Conservation (phyloP, 2,797 vertebrate genomes). For the Labeo calbasu region DNA sequence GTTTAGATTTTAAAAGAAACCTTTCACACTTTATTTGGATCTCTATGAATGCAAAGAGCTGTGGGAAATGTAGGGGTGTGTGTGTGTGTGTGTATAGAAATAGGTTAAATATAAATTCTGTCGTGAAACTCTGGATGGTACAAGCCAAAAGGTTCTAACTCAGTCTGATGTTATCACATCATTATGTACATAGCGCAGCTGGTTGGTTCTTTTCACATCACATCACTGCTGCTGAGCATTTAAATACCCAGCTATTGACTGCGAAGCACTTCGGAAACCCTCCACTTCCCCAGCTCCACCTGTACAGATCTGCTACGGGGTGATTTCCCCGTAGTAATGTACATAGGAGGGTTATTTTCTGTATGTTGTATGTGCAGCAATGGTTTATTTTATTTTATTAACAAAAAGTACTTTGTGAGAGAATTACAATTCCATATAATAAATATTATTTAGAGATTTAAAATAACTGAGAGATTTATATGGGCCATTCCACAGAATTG, state of each 20-base stretch:
- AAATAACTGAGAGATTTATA: too few species aligned
- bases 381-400: neutral
- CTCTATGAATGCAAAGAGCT: neutral
- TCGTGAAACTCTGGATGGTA: neutral
- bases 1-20: slow-evolving; percentile 16
- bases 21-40: neutral
- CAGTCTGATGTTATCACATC: neutral
- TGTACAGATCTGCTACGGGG: neutral
- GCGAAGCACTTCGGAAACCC: neutral
- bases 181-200: too few species aligned
- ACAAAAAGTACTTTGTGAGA: neutral
- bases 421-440: neutral
- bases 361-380: too few species aligned
- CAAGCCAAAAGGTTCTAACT: neutral
- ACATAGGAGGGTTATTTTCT: neutral
- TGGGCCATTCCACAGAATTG: too few species aligned
- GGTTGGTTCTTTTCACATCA: neutral
- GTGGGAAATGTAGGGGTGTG: neutral
- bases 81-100: slow-evolving; percentile 8
- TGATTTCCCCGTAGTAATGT: neutral
- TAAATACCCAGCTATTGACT: neutral
- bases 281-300: neutral
- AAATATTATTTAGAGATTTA: neutral
- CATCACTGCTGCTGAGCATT: neutral
- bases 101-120: neutral